These are phyloP conservation scores for Myotis myotis DNA, from an alignment of 2,797 vertebrate species.

Conservation along the genomic window DNA sequence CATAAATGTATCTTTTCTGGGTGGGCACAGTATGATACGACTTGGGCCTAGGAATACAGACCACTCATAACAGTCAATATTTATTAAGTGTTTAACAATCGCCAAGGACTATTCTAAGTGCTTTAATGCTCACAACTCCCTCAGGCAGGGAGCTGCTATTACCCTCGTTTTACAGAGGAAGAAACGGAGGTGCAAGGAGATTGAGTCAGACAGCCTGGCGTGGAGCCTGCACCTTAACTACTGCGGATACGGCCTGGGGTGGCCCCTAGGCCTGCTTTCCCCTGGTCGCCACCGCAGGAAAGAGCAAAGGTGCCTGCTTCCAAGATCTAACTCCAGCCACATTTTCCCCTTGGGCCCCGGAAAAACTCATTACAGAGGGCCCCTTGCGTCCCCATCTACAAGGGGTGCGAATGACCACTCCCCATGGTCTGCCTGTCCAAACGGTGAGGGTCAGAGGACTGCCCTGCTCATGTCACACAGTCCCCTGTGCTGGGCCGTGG, in stretches of 20 bases:
- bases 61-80: not conserved
- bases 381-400: not conserved
- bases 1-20: not conserved
- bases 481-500: not conserved
- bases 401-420: not conserved
- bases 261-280: not conserved
- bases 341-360: not conserved
- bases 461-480: not conserved
- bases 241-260: accelerated
- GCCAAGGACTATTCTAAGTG: not conserved
- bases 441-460: not conserved
- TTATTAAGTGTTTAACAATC: not conserved
- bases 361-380: not conserved
- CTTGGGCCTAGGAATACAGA: not conserved
- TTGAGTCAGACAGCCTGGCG: not conserved
- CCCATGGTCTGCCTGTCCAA: not conserved
- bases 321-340: not conserved
- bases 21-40: not conserved
- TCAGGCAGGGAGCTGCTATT: not conserved
- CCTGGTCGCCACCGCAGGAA: not conserved
- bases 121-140: not conserved
- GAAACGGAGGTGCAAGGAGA: not conserved
- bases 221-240: not conserved
- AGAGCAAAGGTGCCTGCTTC: not conserved
- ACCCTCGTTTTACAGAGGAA: not conserved